Percentiles rank a stretch among this genome's conserved stretches.
These are phyloP conservation scores for Machimus atricapillus DNA, from an alignment of 2,888 invertebrate genomes.

Conservation along the genomic window DNA sequence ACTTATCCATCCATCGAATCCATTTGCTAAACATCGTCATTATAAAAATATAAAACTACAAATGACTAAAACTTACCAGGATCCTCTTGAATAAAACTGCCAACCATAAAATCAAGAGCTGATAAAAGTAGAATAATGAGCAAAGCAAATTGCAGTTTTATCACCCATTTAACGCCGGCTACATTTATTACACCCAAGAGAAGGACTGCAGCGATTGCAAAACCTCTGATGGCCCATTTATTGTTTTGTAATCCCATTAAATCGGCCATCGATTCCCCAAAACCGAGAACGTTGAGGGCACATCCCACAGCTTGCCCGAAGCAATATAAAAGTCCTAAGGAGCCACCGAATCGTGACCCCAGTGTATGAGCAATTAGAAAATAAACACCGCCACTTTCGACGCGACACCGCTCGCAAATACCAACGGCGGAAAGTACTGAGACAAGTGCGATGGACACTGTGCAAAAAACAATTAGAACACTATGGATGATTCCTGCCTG, in stretches of 20 bases:
- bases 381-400: slow-evolving; percentile 98
- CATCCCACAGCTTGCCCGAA: slow-evolving; percentile 97
- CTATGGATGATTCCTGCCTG: slow-evolving; percentile 85
- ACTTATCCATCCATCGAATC: slow-evolving; percentile 87
- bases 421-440: slow-evolving; percentile 95
- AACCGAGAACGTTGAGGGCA: slow-evolving; percentile 92
- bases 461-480: slow-evolving; percentile 79
- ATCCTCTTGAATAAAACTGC: slow-evolving; percentile 82
- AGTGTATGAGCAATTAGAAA: slow-evolving; percentile 93
- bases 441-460: slow-evolving; percentile 88
- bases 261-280: slow-evolving; percentile 94
- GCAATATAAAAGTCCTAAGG: slow-evolving; percentile 91
- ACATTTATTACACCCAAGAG: slow-evolving; percentile 89
- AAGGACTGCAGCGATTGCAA: slow-evolving; percentile 87
- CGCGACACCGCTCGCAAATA: slow-evolving; percentile 92
- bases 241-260: slow-evolving; percentile 76
- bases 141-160: slow-evolving; percentile 90
- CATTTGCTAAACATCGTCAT: slow-evolving; percentile 68
- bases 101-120: slow-evolving; percentile 92
- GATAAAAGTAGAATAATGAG: slow-evolving; percentile 86
- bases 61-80: slow-evolving; percentile 65
- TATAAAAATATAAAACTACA: neutral
- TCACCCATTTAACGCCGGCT: slow-evolving; percentile 97
- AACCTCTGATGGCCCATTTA: slow-evolving; percentile 83
- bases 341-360: slow-evolving; percentile 91